These are phyloP conservation scores for human (Homo sapiens) DNA, from an alignment of 2,113 vertebrate genomes.

Conservation along the genomic window GRCh38 chr2:79680501-79681000, in stretches of 20 bases:
- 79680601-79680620: neutral
- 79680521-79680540: neutral
- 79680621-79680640: accelerated
- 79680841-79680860: neutral
- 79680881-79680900: neutral
- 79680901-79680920: neutral
- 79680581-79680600: neutral
- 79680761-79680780: neutral
- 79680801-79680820: neutral
- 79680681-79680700: neutral
- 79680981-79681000: neutral
- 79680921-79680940: neutral
- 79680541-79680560: neutral
- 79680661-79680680: neutral
- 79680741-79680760: neutral
- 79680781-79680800: neutral
- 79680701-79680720: neutral
- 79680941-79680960: neutral
- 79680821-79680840: neutral
- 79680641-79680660: neutral
- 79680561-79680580: neutral
- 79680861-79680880: no score
- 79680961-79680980: neutral
- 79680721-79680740: neutral
- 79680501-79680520: neutral